A percentile compares a stretch with the other conserved stretches of the same genome.
phyloP scores from a whole-genome alignment of 92 coral and sea anemone genomes.

The Epizoanthus illoricatus region DNA sequence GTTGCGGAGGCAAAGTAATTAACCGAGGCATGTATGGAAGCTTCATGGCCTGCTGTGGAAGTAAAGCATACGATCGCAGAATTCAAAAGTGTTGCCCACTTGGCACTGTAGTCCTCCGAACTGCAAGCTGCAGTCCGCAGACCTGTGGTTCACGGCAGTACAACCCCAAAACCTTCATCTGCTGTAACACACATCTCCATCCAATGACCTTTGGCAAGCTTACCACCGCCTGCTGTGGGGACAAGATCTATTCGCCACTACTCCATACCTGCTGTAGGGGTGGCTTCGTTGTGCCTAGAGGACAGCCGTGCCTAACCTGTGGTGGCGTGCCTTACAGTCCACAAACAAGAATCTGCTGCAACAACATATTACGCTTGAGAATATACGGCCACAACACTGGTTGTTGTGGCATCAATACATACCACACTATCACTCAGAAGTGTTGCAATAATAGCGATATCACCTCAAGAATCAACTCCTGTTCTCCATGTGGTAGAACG shows the following conservation, averaged over 20 bases:
- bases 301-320: background rate
- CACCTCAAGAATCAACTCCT: background rate
- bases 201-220: background rate
- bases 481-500: conserved; percentile 10
- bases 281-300: background rate
- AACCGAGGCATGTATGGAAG: background rate
- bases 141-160: conserved; percentile 13
- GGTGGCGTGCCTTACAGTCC: background rate
- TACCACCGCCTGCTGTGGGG: conserved; percentile 31
- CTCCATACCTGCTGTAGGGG: conserved; percentile 13
- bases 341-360: conserved; percentile 17
- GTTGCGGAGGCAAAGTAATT: conserved; percentile 12
- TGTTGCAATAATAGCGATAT: conserved; percentile 8
- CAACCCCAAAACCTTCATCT: conserved; percentile 16
- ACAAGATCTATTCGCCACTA: conserved; percentile 18
- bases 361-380: background rate
- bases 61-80: background rate
- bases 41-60: conserved; percentile 1
- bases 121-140: background rate
- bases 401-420: conserved; percentile 11
- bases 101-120: background rate
- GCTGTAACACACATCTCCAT: conserved; percentile 1
- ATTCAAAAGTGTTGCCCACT: conserved; percentile 8
- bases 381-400: background rate
- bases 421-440: background rate